Conservation (phyloP, 1,140 invertebrate species). For the Panagrolaimus sp. region DNA sequence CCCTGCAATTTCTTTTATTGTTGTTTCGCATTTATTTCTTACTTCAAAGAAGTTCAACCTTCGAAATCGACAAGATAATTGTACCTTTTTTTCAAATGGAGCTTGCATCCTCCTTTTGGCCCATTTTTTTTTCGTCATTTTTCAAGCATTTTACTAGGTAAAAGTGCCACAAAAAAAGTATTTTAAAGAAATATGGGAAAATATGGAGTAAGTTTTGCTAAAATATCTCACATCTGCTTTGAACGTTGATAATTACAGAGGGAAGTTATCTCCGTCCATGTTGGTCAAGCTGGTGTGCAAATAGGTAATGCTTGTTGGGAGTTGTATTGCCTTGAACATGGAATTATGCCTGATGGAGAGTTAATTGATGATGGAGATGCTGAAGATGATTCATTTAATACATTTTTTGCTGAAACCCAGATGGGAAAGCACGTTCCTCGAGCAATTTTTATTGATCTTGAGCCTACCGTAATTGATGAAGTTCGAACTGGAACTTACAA, state of each 20-base stretch:
- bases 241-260: conserved; percentile 49
- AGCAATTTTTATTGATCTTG: conserved; percentile 75
- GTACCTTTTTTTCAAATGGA: too few species aligned
- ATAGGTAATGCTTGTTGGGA: conserved; percentile 71
- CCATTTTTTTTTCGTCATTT: too few species aligned
- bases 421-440: conserved; percentile 73
- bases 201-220: too few species aligned
- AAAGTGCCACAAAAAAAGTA: too few species aligned
- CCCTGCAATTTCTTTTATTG: too few species aligned
- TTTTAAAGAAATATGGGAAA: too few species aligned
- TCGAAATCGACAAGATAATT: too few species aligned
- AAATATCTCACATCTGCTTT: too few species aligned
- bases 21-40: too few species aligned
- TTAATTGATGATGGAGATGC: conserved; percentile 54
- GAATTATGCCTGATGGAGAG: conserved; percentile 44
- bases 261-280: conserved; percentile 62
- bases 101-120: too few species aligned
- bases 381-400: conserved; percentile 59
- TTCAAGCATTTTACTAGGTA: too few species aligned
- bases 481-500: conserved; percentile 22
- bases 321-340: conserved; percentile 78
- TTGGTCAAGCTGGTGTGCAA: conserved; percentile 64
- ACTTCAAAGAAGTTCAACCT: too few species aligned
- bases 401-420: conserved; percentile 63
- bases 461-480: conserved; percentile 68